Evolutionary conservation across 1,140 invertebrate species (phyloP).

Genomic region (Zaprionus ghesquierei): DNA sequence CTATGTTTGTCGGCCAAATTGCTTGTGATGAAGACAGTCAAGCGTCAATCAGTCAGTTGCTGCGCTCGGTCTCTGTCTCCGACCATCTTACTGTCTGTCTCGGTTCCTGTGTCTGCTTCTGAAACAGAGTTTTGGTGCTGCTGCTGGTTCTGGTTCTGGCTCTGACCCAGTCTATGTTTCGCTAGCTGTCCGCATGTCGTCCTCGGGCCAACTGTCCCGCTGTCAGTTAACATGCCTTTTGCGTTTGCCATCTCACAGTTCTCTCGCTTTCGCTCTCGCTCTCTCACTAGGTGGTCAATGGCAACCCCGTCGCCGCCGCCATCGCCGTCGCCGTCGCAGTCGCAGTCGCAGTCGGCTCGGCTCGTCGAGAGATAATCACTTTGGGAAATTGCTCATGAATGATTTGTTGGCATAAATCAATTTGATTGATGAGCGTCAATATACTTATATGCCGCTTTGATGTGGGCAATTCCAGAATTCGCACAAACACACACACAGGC

Average conservation of each 20-base stretch:
- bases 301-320: neutral
- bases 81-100: constrained; percentile 28
- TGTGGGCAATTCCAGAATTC: constrained; percentile 71
- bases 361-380: constrained; percentile 79
- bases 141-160: neutral
- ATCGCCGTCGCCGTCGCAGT: constrained; percentile 10
- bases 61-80: constrained; percentile 33
- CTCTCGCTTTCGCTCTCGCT: neutral
- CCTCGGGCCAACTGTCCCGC: constrained; percentile 53
- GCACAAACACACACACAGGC: constrained; percentile 37
- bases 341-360: constrained; percentile 26
- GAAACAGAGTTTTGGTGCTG: neutral
- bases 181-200: constrained; percentile 26
- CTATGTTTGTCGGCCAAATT: constrained; percentile 76
- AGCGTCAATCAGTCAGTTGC: constrained; percentile 44
- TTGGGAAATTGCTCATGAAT: constrained; percentile 82
- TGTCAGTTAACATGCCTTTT: constrained; percentile 79
- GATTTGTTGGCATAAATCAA: constrained; percentile 82
- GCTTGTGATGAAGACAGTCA: constrained; percentile 80
- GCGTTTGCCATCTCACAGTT: constrained; percentile 63
- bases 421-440: constrained; percentile 80
- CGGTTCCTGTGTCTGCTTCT: constrained; percentile 52
- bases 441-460: constrained; percentile 80
- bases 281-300: constrained; percentile 35
- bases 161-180: constrained; percentile 45